These are phyloP conservation scores for Gouania willdenowi DNA, from an alignment of 2,797 vertebrate species.

Conservation along the genomic window DNA sequence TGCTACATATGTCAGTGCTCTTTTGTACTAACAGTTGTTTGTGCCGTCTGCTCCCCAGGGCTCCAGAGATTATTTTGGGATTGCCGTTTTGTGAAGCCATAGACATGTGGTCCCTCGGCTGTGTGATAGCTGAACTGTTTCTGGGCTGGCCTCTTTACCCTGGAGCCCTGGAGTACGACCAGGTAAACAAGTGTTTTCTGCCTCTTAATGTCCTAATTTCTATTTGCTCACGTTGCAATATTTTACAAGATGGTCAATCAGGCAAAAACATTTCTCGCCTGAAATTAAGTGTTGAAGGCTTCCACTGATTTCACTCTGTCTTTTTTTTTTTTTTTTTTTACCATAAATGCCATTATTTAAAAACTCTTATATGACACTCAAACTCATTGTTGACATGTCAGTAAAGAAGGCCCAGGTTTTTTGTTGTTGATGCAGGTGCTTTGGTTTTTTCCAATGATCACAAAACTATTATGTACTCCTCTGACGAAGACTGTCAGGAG, in stretches of 20 bases:
- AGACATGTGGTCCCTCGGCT: slow-evolving; percentile 99
- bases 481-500: no score
- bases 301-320: slow-evolving; percentile 2
- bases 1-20: not conserved
- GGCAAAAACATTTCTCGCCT: no score
- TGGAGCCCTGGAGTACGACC: slow-evolving; percentile 97
- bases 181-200: slow-evolving; percentile 80
- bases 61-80: slow-evolving; percentile 99
- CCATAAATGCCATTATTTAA: no score
- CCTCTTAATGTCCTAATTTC: not conserved
- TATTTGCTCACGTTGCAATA: not conserved
- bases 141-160: slow-evolving; percentile 99
- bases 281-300: no score
- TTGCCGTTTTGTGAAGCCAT: slow-evolving; percentile 99
- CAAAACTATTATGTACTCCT: no score
- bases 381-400: no score
- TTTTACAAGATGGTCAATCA: not conserved
- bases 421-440: no score
- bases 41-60: slow-evolving; percentile 76
- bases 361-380: no score
- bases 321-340: no score
- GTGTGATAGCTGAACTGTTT: slow-evolving; percentile 98
- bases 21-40: slow-evolving; percentile 8
- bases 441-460: no score
- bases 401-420: no score